Evolutionary conservation across 1,140 invertebrate species (phyloP), one percentile per base, ranked within the genome.

Genomic region (Cephus cinctus): DNA sequence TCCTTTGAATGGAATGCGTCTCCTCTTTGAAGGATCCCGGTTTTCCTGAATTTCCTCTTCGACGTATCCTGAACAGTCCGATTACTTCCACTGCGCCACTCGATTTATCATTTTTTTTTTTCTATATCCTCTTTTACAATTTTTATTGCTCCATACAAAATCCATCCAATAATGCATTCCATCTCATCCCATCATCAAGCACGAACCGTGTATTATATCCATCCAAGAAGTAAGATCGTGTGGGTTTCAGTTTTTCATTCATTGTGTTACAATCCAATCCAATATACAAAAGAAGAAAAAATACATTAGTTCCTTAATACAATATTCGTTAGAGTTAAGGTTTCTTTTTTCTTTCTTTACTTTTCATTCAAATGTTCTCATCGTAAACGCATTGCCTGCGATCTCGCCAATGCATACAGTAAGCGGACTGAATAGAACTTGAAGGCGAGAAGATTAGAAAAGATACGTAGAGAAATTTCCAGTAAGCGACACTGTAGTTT

Each of bases 211-310:
- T 65, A 69, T 65, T 57, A 59, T 63, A 70, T 76, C 73, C 73
- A 72, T 75, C 72, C 69, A 73, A 76, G 73, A 74, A 76, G 72
- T 59, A 75, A 75, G 67, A 74, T 70, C 66, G 72, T 73, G 72
- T 69, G 62, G 73, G 69, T 73, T 74, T 76, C 69, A 77, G 73
- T 75, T 74, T 76, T 75, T 77, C 72, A 75, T 74, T 76, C 73
- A 76, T 77, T 74, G 73, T 69, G 73, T 74, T 73, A 76, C 60
- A 76, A 77, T 77, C 75, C 74, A 73, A 75, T 76, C 72, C 73
- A 75, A 76, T 76, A 77, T 76, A 77, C 73, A 77, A 76, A 77
- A 77, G 69, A 77, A 75, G 72, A 76, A 77, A 77, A 77, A 77
- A 76, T 73, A 74, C 72, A 76, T 77, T 77, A 77, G 75, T 77